Percentiles rank a stretch among this genome's conserved stretches.
phyloP scores from a whole-genome alignment of 2,113 vertebrate species.

The Camelus bactrianus region DNA sequence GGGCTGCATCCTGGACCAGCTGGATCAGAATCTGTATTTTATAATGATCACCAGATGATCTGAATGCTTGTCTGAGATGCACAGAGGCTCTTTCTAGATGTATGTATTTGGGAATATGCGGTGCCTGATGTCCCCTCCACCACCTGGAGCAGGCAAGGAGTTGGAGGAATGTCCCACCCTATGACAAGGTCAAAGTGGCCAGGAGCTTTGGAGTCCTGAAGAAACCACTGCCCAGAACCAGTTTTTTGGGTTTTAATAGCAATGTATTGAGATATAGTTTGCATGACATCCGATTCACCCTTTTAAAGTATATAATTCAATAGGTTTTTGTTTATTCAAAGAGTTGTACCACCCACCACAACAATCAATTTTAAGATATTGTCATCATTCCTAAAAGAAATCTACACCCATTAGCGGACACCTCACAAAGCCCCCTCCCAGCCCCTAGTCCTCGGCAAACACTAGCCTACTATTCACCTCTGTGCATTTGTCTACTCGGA shows the following conservation, averaged over 20 bases:
- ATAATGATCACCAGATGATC: background rate
- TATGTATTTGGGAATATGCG: background rate
- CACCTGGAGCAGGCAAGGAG: background rate
- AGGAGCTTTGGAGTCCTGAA: background rate
- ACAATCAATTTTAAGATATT: background rate
- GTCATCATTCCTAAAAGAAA: background rate
- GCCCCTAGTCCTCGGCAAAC: background rate
- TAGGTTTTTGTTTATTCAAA: background rate
- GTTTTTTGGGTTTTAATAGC: background rate
- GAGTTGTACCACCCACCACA: background rate
- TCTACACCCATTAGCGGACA: background rate
- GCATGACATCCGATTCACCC: fast-evolving
- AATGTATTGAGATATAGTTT: background rate
- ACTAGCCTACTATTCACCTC: background rate
- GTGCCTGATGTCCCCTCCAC: too few species aligned
- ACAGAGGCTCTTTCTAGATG: background rate
- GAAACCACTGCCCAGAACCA: background rate
- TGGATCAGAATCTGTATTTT: background rate
- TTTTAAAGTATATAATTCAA: background rate
- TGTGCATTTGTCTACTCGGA: background rate
- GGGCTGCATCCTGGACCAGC: fast-evolving
- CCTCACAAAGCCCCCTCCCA: too few species aligned
- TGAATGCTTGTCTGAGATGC: background rate
- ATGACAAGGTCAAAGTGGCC: background rate
- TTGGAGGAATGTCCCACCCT: background rate